Percentiles rank a stretch among this genome's conserved stretches.
Conservation (phyloP, 2,888 invertebrate genomes). For the Parascotia fuliginaria region DNA sequence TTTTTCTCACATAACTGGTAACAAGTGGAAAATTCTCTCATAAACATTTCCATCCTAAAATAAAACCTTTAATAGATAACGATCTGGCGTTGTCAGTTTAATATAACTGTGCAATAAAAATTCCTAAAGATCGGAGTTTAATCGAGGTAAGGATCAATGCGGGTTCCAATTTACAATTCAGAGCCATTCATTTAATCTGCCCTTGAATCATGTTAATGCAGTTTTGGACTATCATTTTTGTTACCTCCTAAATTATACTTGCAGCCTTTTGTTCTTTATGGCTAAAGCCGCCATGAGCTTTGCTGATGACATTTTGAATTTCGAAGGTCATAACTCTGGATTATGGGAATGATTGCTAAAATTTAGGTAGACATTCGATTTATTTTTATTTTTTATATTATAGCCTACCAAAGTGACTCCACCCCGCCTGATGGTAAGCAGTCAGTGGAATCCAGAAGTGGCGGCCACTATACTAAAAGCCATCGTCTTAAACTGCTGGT, state of each 20-base stretch:
- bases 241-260: constrained; percentile 6
- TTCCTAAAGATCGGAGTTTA: constrained; percentile 49
- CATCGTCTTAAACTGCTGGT: too few relatives aligned
- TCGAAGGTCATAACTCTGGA: constrained; percentile 18
- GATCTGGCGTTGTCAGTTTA: constrained; percentile 22
- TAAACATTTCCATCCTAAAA: constrained; percentile 3
- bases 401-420: too few relatives aligned
- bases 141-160: constrained; percentile 53
- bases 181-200: constrained; percentile 37
- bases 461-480: too few relatives aligned
- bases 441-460: too few relatives aligned
- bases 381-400: too few relatives aligned
- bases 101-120: constrained; percentile 57
- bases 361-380: not conserved
- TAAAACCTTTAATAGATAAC: constrained; percentile 24
- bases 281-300: too few relatives aligned
- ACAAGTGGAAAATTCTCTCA: not conserved
- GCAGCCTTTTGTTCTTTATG: constrained; percentile 29
- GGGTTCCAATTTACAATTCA: constrained; percentile 46
- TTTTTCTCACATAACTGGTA: not conserved
- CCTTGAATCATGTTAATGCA: constrained; percentile 36
- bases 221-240: constrained; percentile 39
- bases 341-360: constrained; percentile 14
- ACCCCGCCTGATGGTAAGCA: too few relatives aligned
- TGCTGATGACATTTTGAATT: constrained; percentile 22